These are phyloP conservation scores for Rhinoderma darwinii DNA, from an alignment of 2,113 vertebrate genomes.

Conservation along the genomic window DNA sequence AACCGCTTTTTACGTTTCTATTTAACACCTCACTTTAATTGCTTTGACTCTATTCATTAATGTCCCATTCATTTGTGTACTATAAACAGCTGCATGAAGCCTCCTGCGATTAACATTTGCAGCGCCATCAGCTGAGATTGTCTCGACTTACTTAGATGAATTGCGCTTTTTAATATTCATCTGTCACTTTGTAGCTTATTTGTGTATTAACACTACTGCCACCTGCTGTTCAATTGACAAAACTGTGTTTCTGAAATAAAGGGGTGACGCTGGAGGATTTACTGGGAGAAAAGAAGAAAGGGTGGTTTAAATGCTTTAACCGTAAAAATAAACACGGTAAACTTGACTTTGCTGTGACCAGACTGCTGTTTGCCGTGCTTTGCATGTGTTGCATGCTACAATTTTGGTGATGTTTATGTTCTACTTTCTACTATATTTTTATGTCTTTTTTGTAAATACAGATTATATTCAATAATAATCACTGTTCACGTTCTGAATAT, in stretches of 20 bases:
- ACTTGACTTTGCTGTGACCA: slow-evolving; percentile 71
- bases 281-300: slow-evolving; percentile 94
- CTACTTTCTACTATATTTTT: not conserved
- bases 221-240: slow-evolving; percentile 84
- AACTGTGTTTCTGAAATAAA: slow-evolving; percentile 86
- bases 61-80: slow-evolving; percentile 26
- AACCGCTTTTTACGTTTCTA: not conserved
- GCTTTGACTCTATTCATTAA: slow-evolving; percentile 27
- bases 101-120: slow-evolving; percentile 15
- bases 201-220: slow-evolving; percentile 81
- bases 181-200: slow-evolving; percentile 41
- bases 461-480: not conserved
- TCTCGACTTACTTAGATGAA: not conserved
- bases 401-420: not conserved
- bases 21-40: slow-evolving; percentile 34
- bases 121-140: not conserved
- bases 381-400: slow-evolving; percentile 66
- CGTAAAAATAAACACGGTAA: slow-evolving; percentile 96
- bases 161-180: not conserved
- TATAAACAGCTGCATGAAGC: slow-evolving; percentile 25
- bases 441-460: not conserved
- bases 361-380: slow-evolving; percentile 32
- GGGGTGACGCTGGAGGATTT: slow-evolving; percentile 95
- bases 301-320: slow-evolving; percentile 92
- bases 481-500: no score